These are phyloP conservation scores for Sinhomidia bicolor DNA, from an alignment of 2,888 invertebrate species.

Conservation along the genomic window DNA sequence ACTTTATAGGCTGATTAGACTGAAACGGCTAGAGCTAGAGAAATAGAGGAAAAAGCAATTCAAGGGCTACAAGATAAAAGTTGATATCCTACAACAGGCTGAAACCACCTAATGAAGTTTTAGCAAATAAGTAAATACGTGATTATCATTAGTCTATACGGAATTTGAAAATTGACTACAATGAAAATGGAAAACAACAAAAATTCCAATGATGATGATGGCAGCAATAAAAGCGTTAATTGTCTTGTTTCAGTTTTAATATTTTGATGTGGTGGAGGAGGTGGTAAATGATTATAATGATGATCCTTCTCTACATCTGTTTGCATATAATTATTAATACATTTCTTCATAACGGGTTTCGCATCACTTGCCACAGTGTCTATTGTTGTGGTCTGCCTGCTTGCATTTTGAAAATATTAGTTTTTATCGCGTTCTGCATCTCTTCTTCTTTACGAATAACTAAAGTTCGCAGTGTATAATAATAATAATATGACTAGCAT, in stretches of 20 bases:
- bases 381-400: constrained; percentile 17
- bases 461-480: not conserved
- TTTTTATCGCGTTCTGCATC: not conserved
- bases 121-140: not conserved
- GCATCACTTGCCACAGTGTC: constrained; percentile 41
- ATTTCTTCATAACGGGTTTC: constrained; percentile 57
- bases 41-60: not conserved
- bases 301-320: constrained; percentile 14
- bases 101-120: not conserved
- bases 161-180: not conserved
- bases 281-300: constrained; percentile 3
- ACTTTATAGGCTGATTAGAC: not conserved
- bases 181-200: not conserved
- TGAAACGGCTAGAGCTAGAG: constrained; percentile 63
- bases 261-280: not conserved
- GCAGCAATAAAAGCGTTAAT: constrained; percentile 18
- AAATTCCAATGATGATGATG: not conserved
- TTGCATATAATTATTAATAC: not conserved
- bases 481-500: not conserved
- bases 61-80: not conserved
- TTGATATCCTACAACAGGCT: not conserved
- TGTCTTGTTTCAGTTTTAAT: constrained; percentile 16
- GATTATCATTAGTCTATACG: not conserved
- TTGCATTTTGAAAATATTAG: constrained; percentile 32
- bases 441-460: not conserved